These are phyloP conservation scores for Sprattus sprattus DNA, from an alignment of 2,113 vertebrate species.

Conservation along the genomic window DNA sequence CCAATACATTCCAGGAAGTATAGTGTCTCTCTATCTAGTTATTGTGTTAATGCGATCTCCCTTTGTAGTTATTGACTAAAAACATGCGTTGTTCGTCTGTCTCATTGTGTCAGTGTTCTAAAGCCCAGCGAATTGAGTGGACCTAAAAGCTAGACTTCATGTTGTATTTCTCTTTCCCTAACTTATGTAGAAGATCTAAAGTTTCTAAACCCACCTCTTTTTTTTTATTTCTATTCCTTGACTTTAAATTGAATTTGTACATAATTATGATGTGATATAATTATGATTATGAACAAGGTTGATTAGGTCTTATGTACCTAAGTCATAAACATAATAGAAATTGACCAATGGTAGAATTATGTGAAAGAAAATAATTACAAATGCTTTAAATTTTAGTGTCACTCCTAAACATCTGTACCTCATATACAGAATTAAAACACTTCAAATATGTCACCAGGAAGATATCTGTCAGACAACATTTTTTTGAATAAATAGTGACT, in stretches of 20 bases:
- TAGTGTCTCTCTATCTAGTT: neutral
- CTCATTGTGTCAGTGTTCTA: neutral
- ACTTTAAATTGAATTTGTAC: neutral
- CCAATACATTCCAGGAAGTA: neutral
- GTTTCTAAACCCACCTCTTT: neutral
- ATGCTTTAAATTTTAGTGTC: neutral
- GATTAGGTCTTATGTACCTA: too few relatives aligned
- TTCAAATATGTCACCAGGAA: neutral
- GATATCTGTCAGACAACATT: neutral
- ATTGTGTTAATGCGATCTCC: neutral
- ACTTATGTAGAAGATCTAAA: neutral
- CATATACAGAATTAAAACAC: neutral
- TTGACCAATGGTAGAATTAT: neutral
- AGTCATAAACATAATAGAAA: neutral
- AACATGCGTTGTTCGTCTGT: neutral
- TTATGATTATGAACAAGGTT: too few relatives aligned
- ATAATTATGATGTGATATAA: too few relatives aligned
- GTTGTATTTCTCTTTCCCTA: neutral
- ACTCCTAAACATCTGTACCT: neutral
- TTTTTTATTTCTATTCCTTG: neutral
- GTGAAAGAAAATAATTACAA: neutral
- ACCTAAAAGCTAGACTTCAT: neutral
- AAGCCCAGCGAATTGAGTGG: neutral
- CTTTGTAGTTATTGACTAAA: neutral
- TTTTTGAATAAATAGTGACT: neutral